A percentile compares a stretch with the other conserved stretches of the same genome.
Conservation (phyloP, 2,797 vertebrate genomes). For the Etheostoma nigrum region DNA sequence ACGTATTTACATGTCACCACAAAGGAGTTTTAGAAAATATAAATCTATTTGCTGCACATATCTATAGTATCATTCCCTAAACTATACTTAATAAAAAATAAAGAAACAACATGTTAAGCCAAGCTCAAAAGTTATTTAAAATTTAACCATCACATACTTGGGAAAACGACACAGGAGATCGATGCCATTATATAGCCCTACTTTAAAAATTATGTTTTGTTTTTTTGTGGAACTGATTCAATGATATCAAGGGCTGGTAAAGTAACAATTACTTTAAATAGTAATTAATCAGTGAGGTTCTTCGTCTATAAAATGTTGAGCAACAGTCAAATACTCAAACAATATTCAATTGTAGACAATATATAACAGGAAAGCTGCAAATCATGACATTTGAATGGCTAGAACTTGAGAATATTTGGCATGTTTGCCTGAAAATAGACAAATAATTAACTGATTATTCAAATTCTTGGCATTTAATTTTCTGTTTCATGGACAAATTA, state of each 20-base stretch:
- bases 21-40: not conserved
- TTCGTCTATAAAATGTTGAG: not conserved
- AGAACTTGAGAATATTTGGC: not conserved
- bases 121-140: too few relatives aligned
- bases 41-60: not conserved
- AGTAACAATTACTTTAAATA: not conserved
- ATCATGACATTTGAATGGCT: not conserved
- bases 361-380: not conserved
- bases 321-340: not conserved
- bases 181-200: too few relatives aligned
- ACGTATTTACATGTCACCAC: not conserved
- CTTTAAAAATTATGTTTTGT: too few relatives aligned
- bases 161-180: too few relatives aligned
- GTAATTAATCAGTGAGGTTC: not conserved
- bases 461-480: not conserved
- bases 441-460: not conserved
- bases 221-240: not conserved
- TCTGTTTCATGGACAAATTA: not conserved
- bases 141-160: not conserved
- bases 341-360: not conserved
- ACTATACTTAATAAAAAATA: not conserved
- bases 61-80: not conserved
- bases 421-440: not conserved
- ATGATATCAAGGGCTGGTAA: not conserved
- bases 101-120: too few relatives aligned